Evolutionary conservation across 2,797 vertebrate species (phyloP).

Genomic region (Sylvia borin): DNA sequence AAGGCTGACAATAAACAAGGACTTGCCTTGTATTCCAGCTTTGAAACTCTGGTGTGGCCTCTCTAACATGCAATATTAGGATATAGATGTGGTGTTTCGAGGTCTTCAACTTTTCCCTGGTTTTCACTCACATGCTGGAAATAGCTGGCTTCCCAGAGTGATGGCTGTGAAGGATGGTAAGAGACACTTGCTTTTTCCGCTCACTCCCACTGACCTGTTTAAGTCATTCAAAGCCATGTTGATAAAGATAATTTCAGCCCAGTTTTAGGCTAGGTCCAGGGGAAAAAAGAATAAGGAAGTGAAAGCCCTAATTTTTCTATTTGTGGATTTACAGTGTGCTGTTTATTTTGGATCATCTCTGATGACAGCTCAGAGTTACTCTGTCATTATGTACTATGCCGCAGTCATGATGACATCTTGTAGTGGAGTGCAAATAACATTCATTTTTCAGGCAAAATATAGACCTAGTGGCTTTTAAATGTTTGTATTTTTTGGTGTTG

Average conservation of each 20-base stretch:
- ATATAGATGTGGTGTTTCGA: not conserved
- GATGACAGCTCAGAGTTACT: not conserved
- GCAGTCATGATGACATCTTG: slow-evolving; percentile 20
- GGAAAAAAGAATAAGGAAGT: not conserved
- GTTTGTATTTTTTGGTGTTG: not conserved
- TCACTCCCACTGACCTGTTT: not conserved
- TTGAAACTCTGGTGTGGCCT: not conserved
- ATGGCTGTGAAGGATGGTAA: not conserved
- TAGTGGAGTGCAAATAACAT: slow-evolving; percentile 6
- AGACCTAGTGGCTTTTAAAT: not conserved
- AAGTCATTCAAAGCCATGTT: not conserved
- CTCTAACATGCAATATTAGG: not conserved
- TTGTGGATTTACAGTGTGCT: slow-evolving; percentile 1
- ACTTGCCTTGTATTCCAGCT: not conserved
- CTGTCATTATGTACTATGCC: not conserved
- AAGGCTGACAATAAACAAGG: not conserved
- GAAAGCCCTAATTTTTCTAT: slow-evolving; percentile 17
- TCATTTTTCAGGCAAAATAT: not conserved
- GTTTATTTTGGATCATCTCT: slow-evolving; percentile 44
- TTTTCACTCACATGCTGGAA: not conserved
- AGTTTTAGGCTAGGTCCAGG: not conserved
- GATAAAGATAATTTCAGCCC: not conserved
- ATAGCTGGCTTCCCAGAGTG: not conserved
- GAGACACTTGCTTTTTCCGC: not conserved
- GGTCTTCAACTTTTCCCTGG: not conserved